Evolutionary conservation across 2,113 vertebrate species (phyloP), one percentile per base, ranked within the genome.

Genomic region (Gila orcuttii): DNA sequence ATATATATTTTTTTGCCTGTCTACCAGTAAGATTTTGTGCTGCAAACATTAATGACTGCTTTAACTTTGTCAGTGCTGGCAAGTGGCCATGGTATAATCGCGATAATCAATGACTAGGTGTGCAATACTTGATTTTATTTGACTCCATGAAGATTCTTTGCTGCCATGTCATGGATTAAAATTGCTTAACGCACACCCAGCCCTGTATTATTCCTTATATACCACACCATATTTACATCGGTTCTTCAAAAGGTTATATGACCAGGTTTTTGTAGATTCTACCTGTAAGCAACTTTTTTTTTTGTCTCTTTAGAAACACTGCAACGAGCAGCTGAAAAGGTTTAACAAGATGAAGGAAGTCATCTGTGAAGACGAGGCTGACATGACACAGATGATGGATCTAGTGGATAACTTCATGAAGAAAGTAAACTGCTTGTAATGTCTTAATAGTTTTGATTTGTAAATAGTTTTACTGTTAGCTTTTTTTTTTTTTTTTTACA

Each of bases 291-390:
- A 33, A 68, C 31, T 1, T 2, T 2, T 9, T 6, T 86, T 6
- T 87, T 17, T 5, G 1, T 42, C 86, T 77, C 55, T 86, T 86
- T 90, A 95, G 95, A 94, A 93, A 82, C 89, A 73, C 9, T 83
- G 93, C 89, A 90, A 88, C 25, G 92, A 94, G 52, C 85, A 93
- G 36, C 88, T 91, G 77, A 83, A 90, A 87, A 87, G 71, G 82
- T 90, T 94, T 83, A 88, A 93, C 50, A 92, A 90, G 4, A 1
- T 88, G 79, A 91, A 90, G 0, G 94, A 94, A 83, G 86, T 90
- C 12, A 85, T 92, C 0, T 91, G 91, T 75, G 94, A 95, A 12
- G 91, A 93, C 0, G 84, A 92, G 13, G 84, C 90, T 0, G 89
- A 87, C 3, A 2, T 94, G 21, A 88, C 90, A 50, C 90, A 88